phyloP scores from a whole-genome alignment of 2,797 vertebrate genomes.

The Tiaroga cobitis region DNA sequence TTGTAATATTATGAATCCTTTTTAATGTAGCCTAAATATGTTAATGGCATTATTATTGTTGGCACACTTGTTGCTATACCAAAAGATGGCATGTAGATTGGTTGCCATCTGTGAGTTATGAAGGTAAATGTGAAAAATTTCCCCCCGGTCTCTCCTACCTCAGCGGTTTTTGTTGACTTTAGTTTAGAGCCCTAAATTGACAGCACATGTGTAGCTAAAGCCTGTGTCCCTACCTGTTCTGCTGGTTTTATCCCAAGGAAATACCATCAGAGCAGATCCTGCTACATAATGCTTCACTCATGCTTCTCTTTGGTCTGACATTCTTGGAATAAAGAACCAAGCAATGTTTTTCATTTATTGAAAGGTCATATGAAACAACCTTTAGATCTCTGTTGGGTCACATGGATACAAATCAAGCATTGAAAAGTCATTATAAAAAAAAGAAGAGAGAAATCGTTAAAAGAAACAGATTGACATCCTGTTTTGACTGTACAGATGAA shows the following conservation, averaged over 20 bases:
- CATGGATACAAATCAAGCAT: background rate
- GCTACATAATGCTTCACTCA: conserved; percentile 28
- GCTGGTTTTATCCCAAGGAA: conserved; percentile 15
- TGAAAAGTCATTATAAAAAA: background rate
- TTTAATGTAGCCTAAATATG: background rate
- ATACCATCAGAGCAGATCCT: conserved; percentile 35
- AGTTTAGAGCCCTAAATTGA: conserved; percentile 25
- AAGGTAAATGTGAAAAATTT: conserved; percentile 25
- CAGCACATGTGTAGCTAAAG: conserved; percentile 29
- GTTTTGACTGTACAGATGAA: conserved; percentile 34
- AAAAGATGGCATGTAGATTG: conserved; percentile 13
- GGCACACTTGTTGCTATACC: conserved; percentile 11
- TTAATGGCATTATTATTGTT: background rate
- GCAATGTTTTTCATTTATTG: conserved; percentile 32
- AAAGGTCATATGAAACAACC: conserved; percentile 22
- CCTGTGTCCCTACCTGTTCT: conserved; percentile 21
- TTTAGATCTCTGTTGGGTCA: background rate
- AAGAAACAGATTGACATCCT: conserved; percentile 57
- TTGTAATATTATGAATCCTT: background rate
- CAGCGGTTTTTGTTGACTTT: conserved; percentile 20
- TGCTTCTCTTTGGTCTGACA: conserved; percentile 35
- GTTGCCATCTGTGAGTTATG: conserved; percentile 17
- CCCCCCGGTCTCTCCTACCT: background rate
- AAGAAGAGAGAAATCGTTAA: conserved; percentile 57
- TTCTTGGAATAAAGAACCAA: background rate